Evolutionary conservation across 2,797 vertebrate genomes (phyloP).

Genomic region (Orestias chungarensis): DNA sequence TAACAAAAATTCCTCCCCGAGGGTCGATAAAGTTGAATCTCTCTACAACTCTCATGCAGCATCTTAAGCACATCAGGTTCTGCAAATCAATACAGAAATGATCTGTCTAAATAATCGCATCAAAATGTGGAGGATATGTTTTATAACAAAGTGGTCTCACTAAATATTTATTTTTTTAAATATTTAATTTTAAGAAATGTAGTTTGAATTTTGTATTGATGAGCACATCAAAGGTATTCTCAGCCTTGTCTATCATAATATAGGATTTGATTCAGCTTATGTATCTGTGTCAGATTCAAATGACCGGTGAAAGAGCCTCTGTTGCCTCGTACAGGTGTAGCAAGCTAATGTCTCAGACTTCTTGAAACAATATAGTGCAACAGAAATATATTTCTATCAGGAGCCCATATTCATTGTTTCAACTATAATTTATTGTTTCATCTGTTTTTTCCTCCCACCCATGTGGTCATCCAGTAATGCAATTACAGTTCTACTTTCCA

Average conservation of each 20-base stretch:
- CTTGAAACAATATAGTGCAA: conserved; percentile 3
- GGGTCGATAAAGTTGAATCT: conserved; percentile 9
- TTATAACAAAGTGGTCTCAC: neutral
- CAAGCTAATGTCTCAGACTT: conserved; percentile 19
- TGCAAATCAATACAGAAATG: neutral
- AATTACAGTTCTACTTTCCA: neutral
- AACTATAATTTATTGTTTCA: conserved; percentile 14
- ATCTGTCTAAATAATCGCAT: neutral
- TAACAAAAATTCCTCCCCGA: neutral
- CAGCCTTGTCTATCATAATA: conserved; percentile 34
- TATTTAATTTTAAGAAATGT: neutral
- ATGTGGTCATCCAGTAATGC: conserved; percentile 16
- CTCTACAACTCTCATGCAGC: neutral
- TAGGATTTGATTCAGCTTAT: conserved; percentile 31
- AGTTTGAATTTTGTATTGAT: conserved; percentile 24
- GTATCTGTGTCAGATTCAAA: conserved; percentile 35
- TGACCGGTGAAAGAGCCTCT: conserved; percentile 53
- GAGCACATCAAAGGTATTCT: neutral
- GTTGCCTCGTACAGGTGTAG: conserved; percentile 36
- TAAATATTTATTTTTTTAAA: neutral
- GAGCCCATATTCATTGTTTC: neutral
- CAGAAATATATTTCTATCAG: neutral
- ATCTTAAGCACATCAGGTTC: neutral
- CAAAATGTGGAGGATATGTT: neutral
- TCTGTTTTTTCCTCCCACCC: conserved; percentile 21